Evolutionary conservation across 1,140 invertebrate genomes (phyloP), one percentile per base, ranked within the genome.

Genomic region (Antheraea mylitta): DNA sequence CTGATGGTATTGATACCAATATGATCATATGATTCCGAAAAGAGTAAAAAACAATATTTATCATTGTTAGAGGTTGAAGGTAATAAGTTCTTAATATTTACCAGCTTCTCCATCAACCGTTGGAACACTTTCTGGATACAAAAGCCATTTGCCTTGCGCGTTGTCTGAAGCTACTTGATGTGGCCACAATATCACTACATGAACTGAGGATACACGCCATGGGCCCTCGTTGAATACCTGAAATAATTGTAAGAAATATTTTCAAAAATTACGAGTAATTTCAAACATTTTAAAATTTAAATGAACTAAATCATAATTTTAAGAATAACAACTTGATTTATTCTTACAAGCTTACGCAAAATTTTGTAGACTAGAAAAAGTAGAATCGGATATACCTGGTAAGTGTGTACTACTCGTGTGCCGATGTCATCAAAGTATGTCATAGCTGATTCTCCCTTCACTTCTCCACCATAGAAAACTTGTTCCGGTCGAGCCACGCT

Each of bases 181-280:
- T 0, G 98, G 98, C 98, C 98, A 99, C 3, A 95, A 94, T 69
- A 99, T 96, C 36, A 94, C 92, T n/a, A 99, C 95, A 78, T 95
- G 94, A 0, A 98, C 93, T 38, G 94, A 94, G 8, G 95, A 94
- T 3, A 98, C 96, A 79, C 95, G 94, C 94, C 97, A 98, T 0
- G 97, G 96, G 0, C 98, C 98, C 73, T 95, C 94, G 77, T 99
- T 99, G 79, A 95, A 96, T 75, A 97, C 94, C 92, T 93, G 69
- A 59, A 66, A 66, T 66, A 53, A 16, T 53, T 6, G 45, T 53
- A 42, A 42, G 38, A 30, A 30, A 30, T 30, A 30, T 4, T 30
- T 30, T 1, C 22, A 30, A 2, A 30, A 2, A 30, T 30, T 30
- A 30, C 22, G 4, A 30, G 22, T 30, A 2, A 30, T 30, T 30